Evolutionary conservation across 2,113 vertebrate species (phyloP), one percentile per base, ranked within the genome.

Genomic region (Grallaria varia): DNA sequence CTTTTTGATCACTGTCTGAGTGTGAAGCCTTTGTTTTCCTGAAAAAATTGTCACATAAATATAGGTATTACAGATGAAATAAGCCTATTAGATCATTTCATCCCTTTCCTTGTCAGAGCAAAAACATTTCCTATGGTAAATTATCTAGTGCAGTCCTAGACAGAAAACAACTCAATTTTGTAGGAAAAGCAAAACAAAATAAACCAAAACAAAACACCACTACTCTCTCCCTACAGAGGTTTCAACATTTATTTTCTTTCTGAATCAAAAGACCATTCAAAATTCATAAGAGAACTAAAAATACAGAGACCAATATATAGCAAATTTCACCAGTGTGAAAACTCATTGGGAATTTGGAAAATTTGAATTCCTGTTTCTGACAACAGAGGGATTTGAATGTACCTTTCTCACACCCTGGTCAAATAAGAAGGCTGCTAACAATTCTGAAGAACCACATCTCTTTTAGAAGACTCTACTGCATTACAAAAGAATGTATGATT

Each of bases 21-120:
- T 50, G 50, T 62, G 71, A 86, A 83, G 21, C 21, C 39, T 94
- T 80, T 83, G 39, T 93, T 96, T 87, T 74, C 45, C 42, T 72
- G 45, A 73, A 94, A 91, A 93, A 91, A 74, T 31, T 67, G 68
- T 63, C 87, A 91, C 82, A 85, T 80, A 92, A 92, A 53, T 93
- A 86, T 37, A 84, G 64, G 44, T 81, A 90, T 95, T 95, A 85
- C 19, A 69, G 53, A 85, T 50, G 27, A 95, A 96, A 91, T 85
- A 89, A 96, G 71, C 50, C 77, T 62, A 67, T 87, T 93, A 90
- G 39, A 50, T 94, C 2, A 86, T 91, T 80, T 91, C n/a, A 85
- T 76, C 33, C 11, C 42, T 85, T 79, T 85, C 23, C 25, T 80
- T 84, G 44, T 56, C 81, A 80, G 31, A 40, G 24, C 11, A 95